phyloP scores from a whole-genome alignment of 1,140 invertebrate genomes.

The Cecropterus lyciades region DNA sequence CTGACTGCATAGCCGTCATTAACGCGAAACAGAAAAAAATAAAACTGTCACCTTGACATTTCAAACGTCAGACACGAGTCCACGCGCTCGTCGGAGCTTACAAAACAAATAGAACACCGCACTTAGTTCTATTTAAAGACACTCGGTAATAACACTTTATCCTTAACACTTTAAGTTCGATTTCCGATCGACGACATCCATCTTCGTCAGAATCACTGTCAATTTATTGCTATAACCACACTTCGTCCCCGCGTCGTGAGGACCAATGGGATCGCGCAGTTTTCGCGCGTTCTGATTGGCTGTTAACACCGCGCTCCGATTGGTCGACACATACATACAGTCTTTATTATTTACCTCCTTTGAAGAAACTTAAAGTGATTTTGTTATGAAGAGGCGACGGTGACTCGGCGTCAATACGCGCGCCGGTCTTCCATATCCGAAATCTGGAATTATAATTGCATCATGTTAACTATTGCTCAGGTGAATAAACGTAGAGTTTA shows the following conservation, averaged over 20 bases:
- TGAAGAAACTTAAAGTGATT: slow-evolving; percentile 14
- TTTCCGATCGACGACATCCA: slow-evolving; percentile 29
- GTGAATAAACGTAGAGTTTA: too few relatives aligned
- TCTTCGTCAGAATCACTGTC: slow-evolving; percentile 41
- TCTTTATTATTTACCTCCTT: slow-evolving; percentile 21
- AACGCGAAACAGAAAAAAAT: slow-evolving; percentile 35
- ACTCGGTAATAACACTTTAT: slow-evolving; percentile 63
- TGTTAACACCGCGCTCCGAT: slow-evolving; percentile 18
- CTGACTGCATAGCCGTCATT: neutral
- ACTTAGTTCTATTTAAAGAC: slow-evolving; percentile 55
- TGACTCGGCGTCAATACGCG: slow-evolving; percentile 66
- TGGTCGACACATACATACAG: slow-evolving; percentile 21
- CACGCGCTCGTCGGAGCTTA: slow-evolving; percentile 3
- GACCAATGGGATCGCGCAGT: neutral
- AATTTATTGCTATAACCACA: slow-evolving; percentile 52
- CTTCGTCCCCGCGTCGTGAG: slow-evolving; percentile 6
- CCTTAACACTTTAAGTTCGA: slow-evolving; percentile 60
- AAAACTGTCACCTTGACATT: slow-evolving; percentile 41
- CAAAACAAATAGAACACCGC: slow-evolving; percentile 20
- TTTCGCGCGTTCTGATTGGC: slow-evolving; percentile 19
- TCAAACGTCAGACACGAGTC: slow-evolving; percentile 31
- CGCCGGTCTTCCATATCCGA: slow-evolving; percentile 71
- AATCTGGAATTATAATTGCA: slow-evolving; percentile 48
- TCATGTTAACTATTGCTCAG: neutral
- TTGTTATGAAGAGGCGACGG: slow-evolving; percentile 25